These are phyloP conservation scores for Diadophis punctatus DNA, from an alignment of 2,113 vertebrate species.

Conservation along the genomic window DNA sequence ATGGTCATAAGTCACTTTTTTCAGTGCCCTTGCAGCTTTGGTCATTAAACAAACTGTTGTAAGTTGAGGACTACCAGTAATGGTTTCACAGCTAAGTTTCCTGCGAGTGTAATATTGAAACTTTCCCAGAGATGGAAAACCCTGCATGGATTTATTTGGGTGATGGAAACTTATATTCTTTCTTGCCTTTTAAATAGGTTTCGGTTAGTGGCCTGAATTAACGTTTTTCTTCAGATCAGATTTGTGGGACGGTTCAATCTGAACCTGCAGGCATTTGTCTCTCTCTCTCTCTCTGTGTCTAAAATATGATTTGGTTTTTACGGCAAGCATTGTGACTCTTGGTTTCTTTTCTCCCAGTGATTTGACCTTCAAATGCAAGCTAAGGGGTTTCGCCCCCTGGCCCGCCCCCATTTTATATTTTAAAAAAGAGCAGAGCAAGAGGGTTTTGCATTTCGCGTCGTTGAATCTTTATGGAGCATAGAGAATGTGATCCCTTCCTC, in stretches of 20 bases:
- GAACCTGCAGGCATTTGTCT: constrained; percentile 14
- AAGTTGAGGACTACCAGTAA: not conserved
- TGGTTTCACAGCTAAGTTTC: not conserved
- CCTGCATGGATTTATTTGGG: not conserved
- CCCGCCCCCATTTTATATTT: not conserved
- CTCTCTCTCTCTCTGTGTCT: not conserved
- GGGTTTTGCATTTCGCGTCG: constrained; percentile 51
- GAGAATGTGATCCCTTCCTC: constrained; percentile 32
- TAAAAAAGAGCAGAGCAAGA: not conserved
- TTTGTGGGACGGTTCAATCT: constrained; percentile 1
- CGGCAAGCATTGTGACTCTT: constrained; percentile 1
- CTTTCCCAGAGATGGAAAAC: not conserved
- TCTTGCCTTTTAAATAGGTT: not conserved
- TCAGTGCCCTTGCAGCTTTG: too few species aligned
- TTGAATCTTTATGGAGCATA: constrained; percentile 49
- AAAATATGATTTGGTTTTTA: constrained; percentile 27
- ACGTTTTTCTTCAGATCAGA: constrained; percentile 1
- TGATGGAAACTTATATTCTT: not conserved
- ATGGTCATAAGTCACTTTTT: too few species aligned
- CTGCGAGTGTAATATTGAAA: not conserved
- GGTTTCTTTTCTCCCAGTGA: constrained; percentile 35
- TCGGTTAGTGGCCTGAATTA: not conserved
- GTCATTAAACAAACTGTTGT: not conserved
- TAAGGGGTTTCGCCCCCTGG: not conserved
- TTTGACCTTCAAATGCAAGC: constrained; percentile 39